These are phyloP conservation scores for Drosophila willistoni DNA, from an alignment of 1,140 invertebrate species.

Conservation along the genomic window DNA sequence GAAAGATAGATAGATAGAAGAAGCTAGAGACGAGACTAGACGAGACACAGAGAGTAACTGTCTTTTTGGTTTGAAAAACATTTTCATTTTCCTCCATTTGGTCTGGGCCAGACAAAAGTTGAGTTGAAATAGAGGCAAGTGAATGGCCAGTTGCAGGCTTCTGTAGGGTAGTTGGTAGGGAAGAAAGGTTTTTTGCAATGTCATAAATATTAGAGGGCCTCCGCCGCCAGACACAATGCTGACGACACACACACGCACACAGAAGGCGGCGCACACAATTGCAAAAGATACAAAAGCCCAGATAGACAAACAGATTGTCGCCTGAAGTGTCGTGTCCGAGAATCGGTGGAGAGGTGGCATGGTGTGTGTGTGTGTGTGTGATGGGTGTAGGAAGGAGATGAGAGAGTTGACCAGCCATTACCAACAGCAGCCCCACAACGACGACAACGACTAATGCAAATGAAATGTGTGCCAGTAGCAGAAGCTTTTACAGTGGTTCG, in stretches of 20 bases:
- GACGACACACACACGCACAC: conserved; percentile 35
- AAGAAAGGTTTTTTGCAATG: conserved; percentile 40
- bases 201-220: conserved; percentile 69
- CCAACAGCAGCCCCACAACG: background rate
- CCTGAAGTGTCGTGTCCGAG: conserved; percentile 53
- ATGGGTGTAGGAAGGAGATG: background rate
- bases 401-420: conserved; percentile 8
- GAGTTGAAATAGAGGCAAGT: background rate
- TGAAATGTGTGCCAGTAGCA: conserved; percentile 10
- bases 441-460: conserved; percentile 12
- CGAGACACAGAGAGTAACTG: conserved; percentile 1
- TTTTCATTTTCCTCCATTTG: background rate
- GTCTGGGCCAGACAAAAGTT: conserved; percentile 4
- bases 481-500: conserved; percentile 8
- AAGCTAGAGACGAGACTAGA: background rate
- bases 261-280: conserved; percentile 22
- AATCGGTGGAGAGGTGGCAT: background rate
- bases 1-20: background rate
- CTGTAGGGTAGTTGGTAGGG: background rate
- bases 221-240: conserved; percentile 41
- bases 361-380: too few relatives aligned
- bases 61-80: conserved; percentile 35
- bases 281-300: conserved; percentile 59
- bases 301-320: conserved; percentile 77
- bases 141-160: background rate